These are phyloP conservation scores for Ectropis crepuscularia DNA, from an alignment of 2,888 invertebrate species.

Conservation along the genomic window DNA sequence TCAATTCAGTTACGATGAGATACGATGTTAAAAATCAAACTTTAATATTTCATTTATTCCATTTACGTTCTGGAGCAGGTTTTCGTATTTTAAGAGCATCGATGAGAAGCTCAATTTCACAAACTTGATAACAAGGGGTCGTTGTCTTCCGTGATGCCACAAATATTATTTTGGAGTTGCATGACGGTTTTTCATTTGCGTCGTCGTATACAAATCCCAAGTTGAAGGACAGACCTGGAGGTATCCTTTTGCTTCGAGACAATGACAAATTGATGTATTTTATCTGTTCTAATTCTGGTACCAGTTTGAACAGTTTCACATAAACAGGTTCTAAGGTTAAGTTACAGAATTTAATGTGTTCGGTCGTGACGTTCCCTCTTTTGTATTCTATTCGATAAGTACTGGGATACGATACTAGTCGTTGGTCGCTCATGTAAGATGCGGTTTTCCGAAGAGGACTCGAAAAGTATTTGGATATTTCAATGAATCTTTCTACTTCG, in stretches of 20 bases:
- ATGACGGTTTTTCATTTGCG: slow-evolving; percentile 62
- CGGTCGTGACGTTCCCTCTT: slow-evolving; percentile 63
- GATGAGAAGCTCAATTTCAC: slow-evolving; percentile 71
- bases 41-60: slow-evolving; percentile 5
- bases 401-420: slow-evolving; percentile 68
- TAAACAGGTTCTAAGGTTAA: slow-evolving; percentile 71
- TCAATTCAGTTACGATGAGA: too few relatives aligned
- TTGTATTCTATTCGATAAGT: slow-evolving; percentile 65
- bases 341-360: slow-evolving; percentile 70
- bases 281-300: slow-evolving; percentile 71
- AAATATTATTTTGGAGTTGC: slow-evolving; percentile 69
- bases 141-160: slow-evolving; percentile 72
- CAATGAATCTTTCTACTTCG: slow-evolving; percentile 70
- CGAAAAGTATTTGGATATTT: slow-evolving; percentile 76
- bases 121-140: slow-evolving; percentile 77
- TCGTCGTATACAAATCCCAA: slow-evolving; percentile 72
- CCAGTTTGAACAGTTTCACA: slow-evolving; percentile 69
- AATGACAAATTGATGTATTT: slow-evolving; percentile 70
- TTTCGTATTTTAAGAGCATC: slow-evolving; percentile 58
- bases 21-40: too few relatives aligned
- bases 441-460: slow-evolving; percentile 72
- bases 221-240: slow-evolving; percentile 71
- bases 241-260: slow-evolving; percentile 69
- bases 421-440: slow-evolving; percentile 70
- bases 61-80: slow-evolving; percentile 7